Conservation (phyloP, 2,888 invertebrate species). For the Pachycephus smyrnensis region DNA sequence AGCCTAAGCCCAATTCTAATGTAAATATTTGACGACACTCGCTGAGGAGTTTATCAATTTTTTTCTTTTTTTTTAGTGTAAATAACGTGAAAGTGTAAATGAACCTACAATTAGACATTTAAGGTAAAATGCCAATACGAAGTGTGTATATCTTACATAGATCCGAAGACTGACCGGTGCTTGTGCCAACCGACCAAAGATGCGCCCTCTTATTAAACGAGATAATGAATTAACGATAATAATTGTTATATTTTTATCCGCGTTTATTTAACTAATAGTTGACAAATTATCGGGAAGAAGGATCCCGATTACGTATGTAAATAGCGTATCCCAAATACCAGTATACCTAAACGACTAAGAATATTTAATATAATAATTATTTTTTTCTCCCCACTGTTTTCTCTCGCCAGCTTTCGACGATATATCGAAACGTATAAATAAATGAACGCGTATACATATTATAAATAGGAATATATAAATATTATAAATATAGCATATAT, state of each 20-base stretch:
- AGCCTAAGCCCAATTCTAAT: background rate
- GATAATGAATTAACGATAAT: slow-evolving; percentile 25
- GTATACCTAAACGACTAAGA: slow-evolving; percentile 12
- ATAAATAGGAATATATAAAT: slow-evolving; percentile 40
- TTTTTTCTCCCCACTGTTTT: background rate
- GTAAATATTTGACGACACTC: background rate
- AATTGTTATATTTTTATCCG: slow-evolving; percentile 36
- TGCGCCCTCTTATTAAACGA: slow-evolving; percentile 29
- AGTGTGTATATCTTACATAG: slow-evolving; percentile 49
- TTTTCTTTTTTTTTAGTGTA: slow-evolving; percentile 31
- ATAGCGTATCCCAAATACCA: slow-evolving; percentile 24
- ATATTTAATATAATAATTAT: slow-evolving; percentile 16
- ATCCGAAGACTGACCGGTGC: slow-evolving; percentile 65
- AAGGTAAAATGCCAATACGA: slow-evolving; percentile 7
- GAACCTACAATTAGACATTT: slow-evolving; percentile 6
- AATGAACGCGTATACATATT: slow-evolving; percentile 14
- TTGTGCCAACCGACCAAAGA: slow-evolving; percentile 66
- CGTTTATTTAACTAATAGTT: slow-evolving; percentile 28
- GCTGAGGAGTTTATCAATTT: background rate
- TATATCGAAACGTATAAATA: slow-evolving; percentile 21
- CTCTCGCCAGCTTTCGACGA: slow-evolving; percentile 10
- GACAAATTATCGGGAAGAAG: slow-evolving; percentile 10
- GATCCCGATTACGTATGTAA: slow-evolving; percentile 22
- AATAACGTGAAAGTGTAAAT: slow-evolving; percentile 30
- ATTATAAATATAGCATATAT: slow-evolving; percentile 30